Conservation (phyloP, 2,888 invertebrate genomes). For the Orchestes rusci region DNA sequence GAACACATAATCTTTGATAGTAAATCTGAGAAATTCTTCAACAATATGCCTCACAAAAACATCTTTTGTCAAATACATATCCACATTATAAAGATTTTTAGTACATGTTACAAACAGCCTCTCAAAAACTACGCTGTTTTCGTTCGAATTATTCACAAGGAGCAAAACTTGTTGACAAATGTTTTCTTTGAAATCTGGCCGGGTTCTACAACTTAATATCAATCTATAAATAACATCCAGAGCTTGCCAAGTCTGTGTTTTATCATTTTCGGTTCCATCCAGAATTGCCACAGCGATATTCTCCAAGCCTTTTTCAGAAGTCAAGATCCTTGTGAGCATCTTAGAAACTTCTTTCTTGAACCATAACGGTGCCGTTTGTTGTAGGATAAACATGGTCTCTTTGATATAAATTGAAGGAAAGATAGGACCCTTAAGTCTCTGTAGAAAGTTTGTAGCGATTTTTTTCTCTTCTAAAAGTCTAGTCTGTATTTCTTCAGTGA, state of each 20-base stretch:
- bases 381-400: constrained; percentile 61
- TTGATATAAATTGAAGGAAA: constrained; percentile 58
- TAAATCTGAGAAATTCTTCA: constrained; percentile 26
- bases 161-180: constrained; percentile 50
- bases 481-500: constrained; percentile 52
- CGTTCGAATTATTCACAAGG: constrained; percentile 25
- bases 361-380: constrained; percentile 54
- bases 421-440: constrained; percentile 48
- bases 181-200: constrained; percentile 49
- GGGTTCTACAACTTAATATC: constrained; percentile 51
- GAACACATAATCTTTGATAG: constrained; percentile 32
- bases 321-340: constrained; percentile 54
- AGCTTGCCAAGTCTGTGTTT: constrained; percentile 58
- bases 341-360: constrained; percentile 54
- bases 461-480: constrained; percentile 48
- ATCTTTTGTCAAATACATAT: constrained; percentile 42
- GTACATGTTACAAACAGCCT: constrained; percentile 51
- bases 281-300: constrained; percentile 59
- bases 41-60: constrained; percentile 38
- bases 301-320: constrained; percentile 56
- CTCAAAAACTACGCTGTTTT: constrained; percentile 27
- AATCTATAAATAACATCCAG: constrained; percentile 61
- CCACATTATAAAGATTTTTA: constrained; percentile 47
- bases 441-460: constrained; percentile 47
- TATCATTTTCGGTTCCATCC: constrained; percentile 40